Base-by-base conservation (phyloP, 2,797 vertebrate genomes). In the Menidia menidia region DNA sequence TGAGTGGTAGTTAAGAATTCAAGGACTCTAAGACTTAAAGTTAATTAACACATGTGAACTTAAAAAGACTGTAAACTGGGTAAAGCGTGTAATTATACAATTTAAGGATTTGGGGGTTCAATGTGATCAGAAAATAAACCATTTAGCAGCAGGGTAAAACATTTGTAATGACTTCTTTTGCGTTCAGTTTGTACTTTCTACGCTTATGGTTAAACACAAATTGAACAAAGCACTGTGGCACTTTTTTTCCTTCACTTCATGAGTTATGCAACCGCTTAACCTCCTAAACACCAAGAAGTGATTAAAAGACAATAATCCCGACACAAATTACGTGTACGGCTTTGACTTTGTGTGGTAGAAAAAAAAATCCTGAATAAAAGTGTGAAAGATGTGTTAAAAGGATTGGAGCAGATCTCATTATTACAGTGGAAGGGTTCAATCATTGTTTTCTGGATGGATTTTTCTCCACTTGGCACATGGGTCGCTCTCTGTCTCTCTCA, bases 381-480 rank as follows among this genome's bases (percentile, higher is more conserved):
- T 62, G 80, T 76, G 77, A 44, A 59, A 73, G 52, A 13, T 68
- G 80, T 69, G 86, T 83, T 87, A 87, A 88, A 80, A 55, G 85
- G 86, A 88, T 89, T 89, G 83, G 25, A 74, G 62, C 43, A 77
- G 80, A 85, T 88, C 83, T 89, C 88, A 88, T 91, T 87, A 88
- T 81, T 88, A 77, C 87, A 83, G 59, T 79, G 87, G 87, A 86
- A 68, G 66, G 69, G 61, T 90, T 91, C 89, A 89, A 91, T 90
- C 89, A 91, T 65, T 72, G 77, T 78, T 82, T 82, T 82, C 72
- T 83, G 64, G 71, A 87, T 73, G 81, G 59, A 81, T 64, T 87
- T 87, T 89, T 88, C 82, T 25, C 25, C 25, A 25, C 25, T 25
- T 25, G 25, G 25, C 87, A 87, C 86, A 87, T 75, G 78, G 89